These are phyloP conservation scores for Tursiops truncatus DNA, from an alignment of 2,113 vertebrate genomes.

Conservation along the genomic window DNA sequence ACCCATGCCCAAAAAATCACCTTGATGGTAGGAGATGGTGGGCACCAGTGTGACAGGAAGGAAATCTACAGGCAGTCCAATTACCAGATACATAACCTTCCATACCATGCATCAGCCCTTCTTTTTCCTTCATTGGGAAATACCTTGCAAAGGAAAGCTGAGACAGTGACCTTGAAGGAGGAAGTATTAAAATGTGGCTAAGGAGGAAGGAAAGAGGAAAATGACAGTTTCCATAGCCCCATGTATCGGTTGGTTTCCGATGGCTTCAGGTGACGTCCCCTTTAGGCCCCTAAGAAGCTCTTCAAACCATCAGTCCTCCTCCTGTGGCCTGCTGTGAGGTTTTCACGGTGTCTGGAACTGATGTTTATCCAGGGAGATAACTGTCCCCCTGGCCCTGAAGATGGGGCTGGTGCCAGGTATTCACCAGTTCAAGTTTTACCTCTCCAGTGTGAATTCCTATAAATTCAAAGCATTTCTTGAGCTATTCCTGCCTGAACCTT, in stretches of 20 bases:
- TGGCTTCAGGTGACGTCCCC: background rate
- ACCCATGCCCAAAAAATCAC: background rate
- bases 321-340: rapidly evolving
- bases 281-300: background rate
- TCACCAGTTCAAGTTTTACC: background rate
- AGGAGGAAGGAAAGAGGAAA: background rate
- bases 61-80: background rate
- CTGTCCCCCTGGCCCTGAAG: background rate
- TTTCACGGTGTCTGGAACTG: background rate
- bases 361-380: background rate
- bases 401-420: rapidly evolving
- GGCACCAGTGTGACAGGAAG: background rate
- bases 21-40: background rate
- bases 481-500: background rate
- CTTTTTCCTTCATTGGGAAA: background rate
- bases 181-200: background rate
- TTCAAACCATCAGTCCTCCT: rapidly evolving
- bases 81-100: slow-evolving; percentile 4
- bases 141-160: background rate
- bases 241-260: background rate
- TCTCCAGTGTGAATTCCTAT: background rate
- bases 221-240: rapidly evolving
- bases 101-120: background rate
- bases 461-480: background rate
- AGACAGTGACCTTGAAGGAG: background rate